Evolutionary conservation across 2,113 vertebrate species (phyloP).

Genomic region (Micronisus gabar): DNA sequence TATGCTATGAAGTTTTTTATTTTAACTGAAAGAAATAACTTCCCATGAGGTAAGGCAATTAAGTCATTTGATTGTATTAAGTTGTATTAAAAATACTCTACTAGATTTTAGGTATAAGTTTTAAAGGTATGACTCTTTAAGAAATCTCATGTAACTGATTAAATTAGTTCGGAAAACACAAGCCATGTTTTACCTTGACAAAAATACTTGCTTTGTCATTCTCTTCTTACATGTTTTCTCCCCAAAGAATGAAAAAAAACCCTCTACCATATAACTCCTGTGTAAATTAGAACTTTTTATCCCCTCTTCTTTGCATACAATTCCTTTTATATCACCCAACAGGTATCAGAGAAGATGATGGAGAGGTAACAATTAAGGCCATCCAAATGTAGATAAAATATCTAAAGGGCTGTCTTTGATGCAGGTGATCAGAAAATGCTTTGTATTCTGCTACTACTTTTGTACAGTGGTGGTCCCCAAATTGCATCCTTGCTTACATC

Average conservation of each 20-base stretch:
- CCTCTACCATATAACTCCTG: not conserved
- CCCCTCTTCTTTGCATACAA: constrained; percentile 1
- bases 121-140: not conserved
- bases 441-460: constrained; percentile 49
- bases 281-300: not conserved
- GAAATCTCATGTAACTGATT: constrained; percentile 7
- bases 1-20: constrained; percentile 18
- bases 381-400: constrained; percentile 42
- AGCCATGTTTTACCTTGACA: not conserved
- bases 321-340: constrained; percentile 24
- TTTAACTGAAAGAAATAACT: constrained; percentile 49
- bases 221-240: constrained; percentile 27
- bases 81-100: constrained; percentile 65
- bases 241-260: not conserved
- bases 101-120: constrained; percentile 28
- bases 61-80: constrained; percentile 74
- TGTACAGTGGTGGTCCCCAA: constrained; percentile 67
- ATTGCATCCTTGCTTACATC: constrained; percentile 34
- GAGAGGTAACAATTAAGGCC: constrained; percentile 70
- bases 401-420: constrained; percentile 43
- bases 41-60: constrained; percentile 75
- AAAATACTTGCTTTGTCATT: constrained; percentile 30
- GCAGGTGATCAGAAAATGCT: constrained; percentile 38
- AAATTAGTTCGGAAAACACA: constrained; percentile 28
- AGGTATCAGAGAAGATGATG: constrained; percentile 5